Conservation (phyloP, 2,888 invertebrate species). For the Drosophila mulleri region DNA sequence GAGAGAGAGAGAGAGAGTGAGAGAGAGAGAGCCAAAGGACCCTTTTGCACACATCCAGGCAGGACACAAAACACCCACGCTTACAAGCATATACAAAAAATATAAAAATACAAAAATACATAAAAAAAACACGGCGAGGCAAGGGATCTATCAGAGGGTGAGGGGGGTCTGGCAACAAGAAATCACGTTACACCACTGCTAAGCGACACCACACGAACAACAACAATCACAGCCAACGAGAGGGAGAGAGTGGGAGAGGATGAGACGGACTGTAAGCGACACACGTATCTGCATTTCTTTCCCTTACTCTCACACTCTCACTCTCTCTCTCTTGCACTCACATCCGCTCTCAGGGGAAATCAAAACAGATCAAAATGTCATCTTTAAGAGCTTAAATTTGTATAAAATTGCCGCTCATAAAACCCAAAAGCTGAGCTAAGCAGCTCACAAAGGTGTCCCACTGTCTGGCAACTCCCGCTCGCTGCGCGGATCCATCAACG, state of each 20-base stretch:
- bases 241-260: background rate
- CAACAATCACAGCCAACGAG: slow-evolving; percentile 30
- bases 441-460: slow-evolving; percentile 55
- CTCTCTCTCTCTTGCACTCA: background rate
- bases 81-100: slow-evolving; percentile 31
- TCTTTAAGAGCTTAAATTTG: slow-evolving; percentile 84
- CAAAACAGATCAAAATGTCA: slow-evolving; percentile 84
- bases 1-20: too few species aligned
- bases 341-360: slow-evolving; percentile 78
- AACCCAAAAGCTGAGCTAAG: slow-evolving; percentile 52
- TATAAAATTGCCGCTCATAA: slow-evolving; percentile 82
- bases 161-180: slow-evolving; percentile 32
- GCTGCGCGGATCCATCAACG: slow-evolving; percentile 7
- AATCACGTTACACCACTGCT: slow-evolving; percentile 70
- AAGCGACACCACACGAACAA: slow-evolving; percentile 38
- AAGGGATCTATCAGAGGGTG: background rate
- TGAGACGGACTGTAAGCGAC: slow-evolving; percentile 9
- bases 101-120: slow-evolving; percentile 18
- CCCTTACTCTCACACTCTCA: background rate
- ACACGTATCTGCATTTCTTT: slow-evolving; percentile 19
- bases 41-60: slow-evolving; percentile 20
- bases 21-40: slow-evolving; percentile 16
- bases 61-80: slow-evolving; percentile 26
- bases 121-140: slow-evolving; percentile 6
- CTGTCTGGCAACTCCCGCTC: slow-evolving; percentile 9